A percentile compares a stretch with the other conserved stretches of the same genome.
Conservation (phyloP, 2,888 invertebrate genomes). For the Geotrupes spiniger region DNA sequence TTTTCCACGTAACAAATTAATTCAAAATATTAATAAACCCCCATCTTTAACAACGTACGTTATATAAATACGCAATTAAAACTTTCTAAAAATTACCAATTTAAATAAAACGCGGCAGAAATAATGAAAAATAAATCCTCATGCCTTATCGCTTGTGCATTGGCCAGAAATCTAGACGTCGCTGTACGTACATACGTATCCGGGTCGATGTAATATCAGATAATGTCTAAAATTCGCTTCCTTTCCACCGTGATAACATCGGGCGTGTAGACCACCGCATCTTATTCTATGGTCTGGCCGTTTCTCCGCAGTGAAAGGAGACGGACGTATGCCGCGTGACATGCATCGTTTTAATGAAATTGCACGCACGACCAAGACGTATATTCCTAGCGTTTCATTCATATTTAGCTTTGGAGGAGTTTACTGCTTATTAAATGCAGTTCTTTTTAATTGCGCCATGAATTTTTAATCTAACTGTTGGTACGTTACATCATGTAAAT, state of each 20-base stretch:
- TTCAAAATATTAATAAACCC: no score
- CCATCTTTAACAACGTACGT: no score
- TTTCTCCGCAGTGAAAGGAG: background rate
- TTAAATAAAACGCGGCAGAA: no score
- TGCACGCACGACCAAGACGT: background rate
- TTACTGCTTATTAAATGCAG: background rate
- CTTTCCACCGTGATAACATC: background rate
- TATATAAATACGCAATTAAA: no score
- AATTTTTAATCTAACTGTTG: no score
- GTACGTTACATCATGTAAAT: no score
- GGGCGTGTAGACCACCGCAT: background rate
- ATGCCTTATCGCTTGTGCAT: constrained; percentile 1
- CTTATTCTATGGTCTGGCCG: background rate
- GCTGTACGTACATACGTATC: no score
- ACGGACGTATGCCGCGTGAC: background rate
- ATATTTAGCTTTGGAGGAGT: background rate
- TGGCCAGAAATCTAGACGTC: constrained; percentile 5
- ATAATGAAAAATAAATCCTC: no score
- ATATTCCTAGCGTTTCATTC: background rate
- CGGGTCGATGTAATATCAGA: constrained; percentile 4
- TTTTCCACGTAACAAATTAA: no score
- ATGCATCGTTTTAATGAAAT: background rate
- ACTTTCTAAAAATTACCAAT: no score
- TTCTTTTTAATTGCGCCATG: no score
- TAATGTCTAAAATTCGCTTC: background rate